A percentile compares a stretch with the other conserved stretches of the same genome.
Evolutionary conservation across 1,140 invertebrate genomes (phyloP).

Genomic region (Vanessa atalanta): DNA sequence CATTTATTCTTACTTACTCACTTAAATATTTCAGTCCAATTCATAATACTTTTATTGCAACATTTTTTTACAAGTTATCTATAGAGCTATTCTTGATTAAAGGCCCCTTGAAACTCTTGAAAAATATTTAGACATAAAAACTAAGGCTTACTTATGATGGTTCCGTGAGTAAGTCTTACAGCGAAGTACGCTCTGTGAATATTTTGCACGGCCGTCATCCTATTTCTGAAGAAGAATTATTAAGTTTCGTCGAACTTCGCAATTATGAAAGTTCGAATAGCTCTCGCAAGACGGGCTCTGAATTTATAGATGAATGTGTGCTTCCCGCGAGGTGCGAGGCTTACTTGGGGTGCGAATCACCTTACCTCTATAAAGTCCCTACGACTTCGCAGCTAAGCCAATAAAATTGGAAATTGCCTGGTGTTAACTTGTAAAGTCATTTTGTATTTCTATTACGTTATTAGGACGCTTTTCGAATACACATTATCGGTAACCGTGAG

Average conservation of each 20-base stretch:
- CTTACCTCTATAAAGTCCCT: constrained; percentile 53
- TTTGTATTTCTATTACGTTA: constrained; percentile 42
- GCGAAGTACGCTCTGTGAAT: constrained; percentile 72
- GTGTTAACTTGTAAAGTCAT: constrained; percentile 46
- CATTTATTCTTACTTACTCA: too few species aligned
- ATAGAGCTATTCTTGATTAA: too few species aligned
- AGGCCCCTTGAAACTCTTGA: constrained; percentile 2
- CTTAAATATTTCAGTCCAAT: too few species aligned
- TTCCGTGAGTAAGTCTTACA: constrained; percentile 65
- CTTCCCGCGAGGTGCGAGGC: constrained; percentile 57
- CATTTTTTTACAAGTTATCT: too few species aligned
- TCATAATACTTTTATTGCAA: too few species aligned
- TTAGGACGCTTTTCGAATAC: constrained; percentile 22
- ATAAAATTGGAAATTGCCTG: constrained; percentile 55
- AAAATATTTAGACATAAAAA: constrained; percentile 56
- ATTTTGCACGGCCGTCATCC: constrained; percentile 75
- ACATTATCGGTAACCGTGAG: constrained; percentile 11
- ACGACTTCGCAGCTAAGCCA: constrained; percentile 51
- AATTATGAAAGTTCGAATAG: constrained; percentile 81
- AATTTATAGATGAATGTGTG: constrained; percentile 80
- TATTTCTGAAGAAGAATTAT: constrained; percentile 80
- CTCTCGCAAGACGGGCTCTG: constrained; percentile 76
- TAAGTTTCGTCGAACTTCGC: constrained; percentile 79
- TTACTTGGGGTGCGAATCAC: constrained; percentile 54
- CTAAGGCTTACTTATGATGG: constrained; percentile 40